These are phyloP conservation scores for Fratercula arctica DNA, from an alignment of 2,797 vertebrate genomes.

Conservation along the genomic window DNA sequence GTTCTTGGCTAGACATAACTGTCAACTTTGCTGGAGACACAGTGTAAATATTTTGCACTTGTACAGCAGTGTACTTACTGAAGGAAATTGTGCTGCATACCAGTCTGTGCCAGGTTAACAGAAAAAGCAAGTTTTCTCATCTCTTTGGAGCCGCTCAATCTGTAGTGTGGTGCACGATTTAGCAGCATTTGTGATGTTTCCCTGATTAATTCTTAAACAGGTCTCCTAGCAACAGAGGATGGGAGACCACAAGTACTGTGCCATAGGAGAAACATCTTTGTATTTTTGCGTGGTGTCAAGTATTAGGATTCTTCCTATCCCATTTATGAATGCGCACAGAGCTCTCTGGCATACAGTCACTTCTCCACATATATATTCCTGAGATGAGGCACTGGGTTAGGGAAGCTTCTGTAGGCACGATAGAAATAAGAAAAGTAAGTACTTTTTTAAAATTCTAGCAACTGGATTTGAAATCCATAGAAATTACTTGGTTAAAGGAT, in stretches of 20 bases:
- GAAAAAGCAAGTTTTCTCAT: slow-evolving; percentile 11
- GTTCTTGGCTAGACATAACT: slow-evolving; percentile 14
- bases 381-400: not conserved
- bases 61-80: not conserved
- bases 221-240: slow-evolving; percentile 75
- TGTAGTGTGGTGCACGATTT: slow-evolving; percentile 58
- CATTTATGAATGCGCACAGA: not conserved
- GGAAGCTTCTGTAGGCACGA: not conserved
- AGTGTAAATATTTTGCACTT: slow-evolving; percentile 43
- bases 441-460: not conserved
- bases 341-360: not conserved
- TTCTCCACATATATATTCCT: not conserved
- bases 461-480: not conserved
- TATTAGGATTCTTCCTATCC: not conserved
- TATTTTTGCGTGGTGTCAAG: slow-evolving; percentile 9
- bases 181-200: slow-evolving; percentile 65
- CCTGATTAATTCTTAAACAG: slow-evolving; percentile 69
- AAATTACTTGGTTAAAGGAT: not conserved
- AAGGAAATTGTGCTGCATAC: slow-evolving; percentile 15
- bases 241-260: slow-evolving; percentile 27
- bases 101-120: slow-evolving; percentile 39
- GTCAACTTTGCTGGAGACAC: slow-evolving; percentile 33
- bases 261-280: slow-evolving; percentile 23
- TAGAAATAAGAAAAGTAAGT: not conserved
- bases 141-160: slow-evolving; percentile 48